Base-by-base conservation (phyloP, 2,113 vertebrate species). In the Microtus oregoni region DNA sequence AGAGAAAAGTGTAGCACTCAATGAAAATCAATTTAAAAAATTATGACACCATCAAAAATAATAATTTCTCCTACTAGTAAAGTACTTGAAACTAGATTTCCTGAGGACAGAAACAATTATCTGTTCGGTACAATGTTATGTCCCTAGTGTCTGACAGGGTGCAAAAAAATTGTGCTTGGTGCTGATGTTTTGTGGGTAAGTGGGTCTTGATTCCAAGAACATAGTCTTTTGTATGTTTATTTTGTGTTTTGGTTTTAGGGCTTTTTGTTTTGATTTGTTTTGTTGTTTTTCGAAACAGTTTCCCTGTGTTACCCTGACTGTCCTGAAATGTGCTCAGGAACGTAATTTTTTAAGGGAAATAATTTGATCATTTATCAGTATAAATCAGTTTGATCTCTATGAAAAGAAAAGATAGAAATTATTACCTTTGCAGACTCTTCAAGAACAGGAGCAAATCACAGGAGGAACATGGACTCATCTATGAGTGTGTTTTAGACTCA, bases 361-460 rank as follows among this genome's bases (percentile, higher is more conserved):
- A 87, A 73, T 92, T 76, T 22, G 77, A 22, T 89, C 61, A n/a
- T 85, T 95, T 88, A 32, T 81, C 92, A 86, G 44, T 83, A 32
- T 86, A 82, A 78, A 94, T 83, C 75, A 41, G 85, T 28, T 92
- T 79, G 76, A 73, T 90, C 8, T 72, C 87, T 85, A 44, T 55
- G 91, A 96, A 78, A 94, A 14, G 55, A 93, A 93, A 92, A 88
- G 10, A 44, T 76, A 95, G 83, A 86, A 73, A 72, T 72, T 90
- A 55, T 58, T 58, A 52, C 58, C 58, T 95, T 90, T 92, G 30
- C 67, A 91, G 77, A 83, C 68, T 95, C 26, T 88, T 94, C 26
- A 86, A 68, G 75, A 91, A 95, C 38, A 93, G 83, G 63, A 91
- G 0, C 82, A 70, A 90, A 76, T 93, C 32, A 85, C 50, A 32